Base-by-base conservation (phyloP, 2,888 invertebrate species). In the Epiblema foenella region DNA sequence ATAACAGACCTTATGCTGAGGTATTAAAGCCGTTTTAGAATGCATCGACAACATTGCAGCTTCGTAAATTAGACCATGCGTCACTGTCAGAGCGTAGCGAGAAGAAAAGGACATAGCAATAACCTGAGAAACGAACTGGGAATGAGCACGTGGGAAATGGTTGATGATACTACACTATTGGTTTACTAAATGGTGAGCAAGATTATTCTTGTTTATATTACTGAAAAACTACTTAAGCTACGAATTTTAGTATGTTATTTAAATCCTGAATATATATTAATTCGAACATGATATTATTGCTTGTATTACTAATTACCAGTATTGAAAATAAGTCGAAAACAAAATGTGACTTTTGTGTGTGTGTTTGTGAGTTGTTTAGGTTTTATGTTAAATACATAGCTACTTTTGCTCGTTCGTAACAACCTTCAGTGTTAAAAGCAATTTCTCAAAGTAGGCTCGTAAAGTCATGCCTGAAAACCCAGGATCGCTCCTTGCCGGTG, bases 51-150 rank as follows among this genome's bases (percentile, higher is more conserved):
- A 77, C 75, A 73, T 83, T 83, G 87, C 78, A 74, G 77, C 80
- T 83, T 77, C 83, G 85, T 87, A 89, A 90, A 91, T 91, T 90
- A 88, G 86, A 88, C 83, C 82, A 89, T 91, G 85, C 84, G 86
- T 92, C 91, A 89, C 85, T 90, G 91, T 91, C 91, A 84, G 77
- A 74, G 75, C 77, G 77, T 76, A 77, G 83, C 78, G 79, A 75
- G 74, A 75, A 77, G 78, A 83, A 83, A 81, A 80, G 84, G 85
- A 88, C 82, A 78, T 79, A 79, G 87, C 87, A 89, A 89, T 89
- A 89, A 89, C 88, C 87, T 88, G 87, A 85, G 86, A 91, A 89
- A 90, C 89, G 86, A 87, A 85, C 87, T 75, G 79, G 85, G 85
- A 88, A 89, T 89, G 89, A 85, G 87, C 29, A 51, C 42, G 51